Base-by-base conservation (phyloP, 2,113 vertebrate genomes). In the Dicaeum eximium region DNA sequence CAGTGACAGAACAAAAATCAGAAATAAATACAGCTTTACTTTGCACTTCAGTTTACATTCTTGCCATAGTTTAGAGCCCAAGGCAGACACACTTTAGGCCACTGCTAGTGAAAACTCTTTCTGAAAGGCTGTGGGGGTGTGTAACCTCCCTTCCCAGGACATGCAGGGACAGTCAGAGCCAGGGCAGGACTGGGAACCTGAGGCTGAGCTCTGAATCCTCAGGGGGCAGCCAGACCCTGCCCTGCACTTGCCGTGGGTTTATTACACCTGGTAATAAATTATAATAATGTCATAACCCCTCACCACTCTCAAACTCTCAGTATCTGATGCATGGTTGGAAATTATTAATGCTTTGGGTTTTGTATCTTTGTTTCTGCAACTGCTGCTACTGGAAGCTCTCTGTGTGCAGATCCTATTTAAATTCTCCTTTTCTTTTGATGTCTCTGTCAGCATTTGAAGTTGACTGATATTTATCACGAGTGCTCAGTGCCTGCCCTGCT, bases 381-480 rank as follows among this genome's bases (percentile, higher is more conserved):
- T 78, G 60, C 78, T 86, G 40, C 84, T 54, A n/a, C 64, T 81
- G 85, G 80, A 37, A 72, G 23, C 42, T 86, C 69, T 89, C 87
- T 24, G 16, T 64, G 72, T 81, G 85, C 88, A 91, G 90, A 53
- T 77, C 80, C 81, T 72, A 91, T 93, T 94, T 71, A 83, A 96
- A 94, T 88, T 67, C 73, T 64, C 2, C 38, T 53, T 96, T 93
- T 82, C 93, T 96, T 97, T 93, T 96, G 94, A 96, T 96, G 88
- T 95, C 33, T 42, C 83, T 88, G 88, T 83, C 71, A 35, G 71
- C 93, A 93, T 86, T 84, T 96, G 92, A 83, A 79, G 80, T 5
- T 71, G 80, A 24, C 78, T 93, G 96, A 95, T 97, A 78, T 73
- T 96, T 91, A 97, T 96, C 92, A 17, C 12, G 10, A 8, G 70